phyloP scores from a whole-genome alignment of 2,113 vertebrate species.

The Psittacula cyanocephala region DNA sequence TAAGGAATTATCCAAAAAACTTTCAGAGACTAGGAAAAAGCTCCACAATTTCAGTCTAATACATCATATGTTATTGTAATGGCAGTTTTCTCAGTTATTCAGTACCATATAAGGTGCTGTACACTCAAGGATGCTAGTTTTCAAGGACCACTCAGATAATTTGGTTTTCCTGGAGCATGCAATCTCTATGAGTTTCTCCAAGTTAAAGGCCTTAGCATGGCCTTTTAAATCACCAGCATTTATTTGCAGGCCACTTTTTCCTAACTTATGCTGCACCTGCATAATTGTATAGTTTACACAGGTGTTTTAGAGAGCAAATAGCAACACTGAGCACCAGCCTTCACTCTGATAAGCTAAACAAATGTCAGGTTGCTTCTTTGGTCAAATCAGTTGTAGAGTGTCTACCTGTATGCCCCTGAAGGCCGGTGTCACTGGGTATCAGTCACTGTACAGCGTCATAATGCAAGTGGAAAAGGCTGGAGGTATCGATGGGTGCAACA shows the following conservation, averaged over 20 bases:
- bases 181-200: background rate
- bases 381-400: background rate
- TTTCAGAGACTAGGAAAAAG: background rate
- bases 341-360: background rate
- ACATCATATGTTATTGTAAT: background rate
- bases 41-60: background rate
- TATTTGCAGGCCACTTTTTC: background rate
- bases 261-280: background rate
- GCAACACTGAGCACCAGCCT: background rate
- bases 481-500: background rate
- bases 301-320: background rate
- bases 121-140: background rate
- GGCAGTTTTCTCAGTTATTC: background rate
- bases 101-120: background rate
- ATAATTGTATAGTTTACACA: background rate
- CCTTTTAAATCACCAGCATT: background rate
- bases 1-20: background rate
- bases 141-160: background rate
- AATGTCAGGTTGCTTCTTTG: background rate
- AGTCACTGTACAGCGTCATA: background rate
- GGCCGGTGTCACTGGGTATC: background rate
- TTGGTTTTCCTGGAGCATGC: background rate
- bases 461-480: background rate
- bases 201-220: background rate
- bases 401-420: background rate